Percentiles rank a stretch among this genome's conserved stretches.
Conservation (phyloP, 2,797 vertebrate genomes). For the Sciurus carolinensis region DNA sequence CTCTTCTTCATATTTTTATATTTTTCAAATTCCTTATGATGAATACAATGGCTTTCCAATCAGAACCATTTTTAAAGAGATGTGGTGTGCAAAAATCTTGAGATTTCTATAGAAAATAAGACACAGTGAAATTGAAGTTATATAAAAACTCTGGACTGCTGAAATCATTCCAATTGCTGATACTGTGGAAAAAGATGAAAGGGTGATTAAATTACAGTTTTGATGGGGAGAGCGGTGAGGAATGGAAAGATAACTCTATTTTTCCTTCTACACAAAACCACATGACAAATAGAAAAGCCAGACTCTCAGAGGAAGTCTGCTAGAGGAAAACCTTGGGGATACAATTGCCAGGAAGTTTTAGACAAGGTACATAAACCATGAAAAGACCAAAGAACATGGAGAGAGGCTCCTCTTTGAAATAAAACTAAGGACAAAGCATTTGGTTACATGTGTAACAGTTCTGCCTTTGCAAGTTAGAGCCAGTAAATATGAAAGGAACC, state of each 20-base stretch:
- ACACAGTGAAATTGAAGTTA: background rate
- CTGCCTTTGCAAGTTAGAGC: background rate
- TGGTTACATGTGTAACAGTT: background rate
- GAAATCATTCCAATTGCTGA: background rate
- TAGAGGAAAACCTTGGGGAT: background rate
- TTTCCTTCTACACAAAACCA: background rate
- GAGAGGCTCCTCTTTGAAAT: background rate
- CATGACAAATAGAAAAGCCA: background rate
- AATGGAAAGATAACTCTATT: background rate
- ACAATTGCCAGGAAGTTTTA: background rate
- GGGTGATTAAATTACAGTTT: background rate
- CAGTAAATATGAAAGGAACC: background rate
- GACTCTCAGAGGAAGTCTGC: background rate
- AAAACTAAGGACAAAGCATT: background rate
- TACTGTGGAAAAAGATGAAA: background rate
- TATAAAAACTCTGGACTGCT: background rate
- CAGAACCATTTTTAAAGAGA: background rate
- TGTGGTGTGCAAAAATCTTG: background rate
- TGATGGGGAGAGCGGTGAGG: background rate
- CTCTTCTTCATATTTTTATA: background rate
- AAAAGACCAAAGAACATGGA: background rate
- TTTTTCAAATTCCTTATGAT: slow-evolving; percentile 28
- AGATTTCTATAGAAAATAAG: background rate
- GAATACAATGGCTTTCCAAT: background rate
- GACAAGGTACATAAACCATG: background rate